phyloP scores from a whole-genome alignment of 1,140 invertebrate species.

The Hermetia illucens region DNA sequence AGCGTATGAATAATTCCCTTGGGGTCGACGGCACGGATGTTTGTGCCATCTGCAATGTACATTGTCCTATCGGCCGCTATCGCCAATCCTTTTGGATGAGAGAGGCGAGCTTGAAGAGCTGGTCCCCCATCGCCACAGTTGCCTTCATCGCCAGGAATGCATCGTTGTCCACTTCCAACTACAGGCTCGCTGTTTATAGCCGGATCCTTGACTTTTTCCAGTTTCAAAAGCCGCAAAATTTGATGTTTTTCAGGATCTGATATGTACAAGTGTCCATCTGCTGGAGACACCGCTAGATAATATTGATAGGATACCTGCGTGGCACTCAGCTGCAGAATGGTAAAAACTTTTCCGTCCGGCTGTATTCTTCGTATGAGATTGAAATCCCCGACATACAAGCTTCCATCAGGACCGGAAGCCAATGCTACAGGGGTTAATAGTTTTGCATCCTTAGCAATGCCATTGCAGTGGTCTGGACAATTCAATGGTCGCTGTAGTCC shows the following conservation, averaged over 20 bases:
- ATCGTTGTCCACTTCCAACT: constrained; percentile 90
- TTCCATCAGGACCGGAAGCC: constrained; percentile 88
- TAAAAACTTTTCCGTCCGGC: constrained; percentile 80
- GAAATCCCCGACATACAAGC: constrained; percentile 92
- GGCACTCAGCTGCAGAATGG: constrained; percentile 81
- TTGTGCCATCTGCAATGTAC: constrained; percentile 90
- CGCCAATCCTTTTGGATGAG: constrained; percentile 92
- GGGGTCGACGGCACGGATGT: constrained; percentile 80
- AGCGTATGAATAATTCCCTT: constrained; percentile 88
- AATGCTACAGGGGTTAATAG: constrained; percentile 85
- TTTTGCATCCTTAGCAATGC: constrained; percentile 69
- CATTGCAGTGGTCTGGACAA: constrained; percentile 70
- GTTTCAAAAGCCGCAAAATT: constrained; percentile 56
- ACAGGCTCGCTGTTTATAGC: constrained; percentile 75
- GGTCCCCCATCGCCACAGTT: constrained; percentile 89
- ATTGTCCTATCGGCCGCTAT: constrained; percentile 82
- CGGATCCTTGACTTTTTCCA: constrained; percentile 68
- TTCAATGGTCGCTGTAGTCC: constrained; percentile 67
- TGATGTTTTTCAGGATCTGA: constrained; percentile 90
- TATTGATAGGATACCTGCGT: constrained; percentile 92
- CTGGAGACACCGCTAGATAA: constrained; percentile 86
- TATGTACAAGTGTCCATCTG: constrained; percentile 88
- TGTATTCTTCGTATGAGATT: constrained; percentile 88
- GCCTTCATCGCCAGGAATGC: constrained; percentile 78
- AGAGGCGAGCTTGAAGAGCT: constrained; percentile 76